Percentiles rank a stretch among this genome's conserved stretches.
Conservation (phyloP, 2,797 vertebrate genomes). For the Diplodus puntazzo region DNA sequence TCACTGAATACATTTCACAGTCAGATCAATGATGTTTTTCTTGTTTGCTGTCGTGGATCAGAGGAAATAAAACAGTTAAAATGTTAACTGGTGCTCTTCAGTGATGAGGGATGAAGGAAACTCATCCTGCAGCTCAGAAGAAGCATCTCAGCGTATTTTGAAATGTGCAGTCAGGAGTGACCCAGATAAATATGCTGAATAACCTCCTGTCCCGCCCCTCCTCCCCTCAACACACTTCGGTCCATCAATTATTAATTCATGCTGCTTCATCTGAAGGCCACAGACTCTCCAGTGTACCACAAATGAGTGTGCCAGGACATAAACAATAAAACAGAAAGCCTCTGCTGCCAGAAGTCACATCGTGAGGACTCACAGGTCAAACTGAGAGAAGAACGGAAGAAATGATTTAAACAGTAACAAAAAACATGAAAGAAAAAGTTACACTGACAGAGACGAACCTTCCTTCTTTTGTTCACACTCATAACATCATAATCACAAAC, state of each 20-base stretch:
- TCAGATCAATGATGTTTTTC: neutral
- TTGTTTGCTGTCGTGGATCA: neutral
- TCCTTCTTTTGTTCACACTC: neutral
- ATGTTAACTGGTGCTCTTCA: neutral
- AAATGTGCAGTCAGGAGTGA: slow-evolving; percentile 52
- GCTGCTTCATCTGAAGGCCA: slow-evolving; percentile 59
- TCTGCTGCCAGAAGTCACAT: slow-evolving; percentile 14
- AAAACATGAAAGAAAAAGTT: neutral
- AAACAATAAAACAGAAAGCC: slow-evolving; percentile 31
- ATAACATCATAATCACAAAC: neutral
- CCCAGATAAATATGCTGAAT: slow-evolving; percentile 71
- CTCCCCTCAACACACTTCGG: neutral
- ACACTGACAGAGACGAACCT: neutral
- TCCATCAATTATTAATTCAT: slow-evolving; percentile 65
- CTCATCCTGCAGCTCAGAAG: slow-evolving; percentile 10
- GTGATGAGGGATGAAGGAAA: slow-evolving; percentile 5
- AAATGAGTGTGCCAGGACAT: slow-evolving; percentile 20
- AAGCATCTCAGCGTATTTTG: slow-evolving; percentile 42
- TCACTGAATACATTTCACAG: neutral
- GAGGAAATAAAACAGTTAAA: slow-evolving; percentile 2
- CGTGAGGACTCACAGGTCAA: neutral
- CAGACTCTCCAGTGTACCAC: slow-evolving; percentile 30
- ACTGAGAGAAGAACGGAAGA: neutral
- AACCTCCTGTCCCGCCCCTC: neutral
- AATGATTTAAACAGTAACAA: neutral